These are phyloP conservation scores for Petroica traversi DNA, from an alignment of 2,113 vertebrate genomes.

Conservation along the genomic window DNA sequence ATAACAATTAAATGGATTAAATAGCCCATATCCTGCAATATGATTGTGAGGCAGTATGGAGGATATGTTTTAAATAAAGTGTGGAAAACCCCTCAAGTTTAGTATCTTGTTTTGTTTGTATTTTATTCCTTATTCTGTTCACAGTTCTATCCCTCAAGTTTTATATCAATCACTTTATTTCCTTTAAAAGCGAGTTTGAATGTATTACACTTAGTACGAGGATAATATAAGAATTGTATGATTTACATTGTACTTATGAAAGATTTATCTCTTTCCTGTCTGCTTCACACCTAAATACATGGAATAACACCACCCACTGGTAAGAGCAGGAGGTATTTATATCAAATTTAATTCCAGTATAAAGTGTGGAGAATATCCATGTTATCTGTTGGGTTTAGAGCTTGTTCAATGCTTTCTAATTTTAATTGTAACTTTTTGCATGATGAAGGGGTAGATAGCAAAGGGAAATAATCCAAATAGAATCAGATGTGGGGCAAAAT, in stretches of 20 bases:
- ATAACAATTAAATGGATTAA: background rate
- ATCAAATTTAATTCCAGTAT: conserved; percentile 80
- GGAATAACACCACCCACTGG: conserved; percentile 90
- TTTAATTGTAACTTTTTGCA: conserved; percentile 75
- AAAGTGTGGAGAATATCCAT: conserved; percentile 78
- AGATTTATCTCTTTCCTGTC: conserved; percentile 88
- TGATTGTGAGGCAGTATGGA: conserved; percentile 43
- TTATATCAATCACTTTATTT: conserved; percentile 59
- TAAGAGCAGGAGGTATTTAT: conserved; percentile 98
- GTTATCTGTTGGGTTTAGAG: conserved; percentile 76
- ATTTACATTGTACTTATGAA: conserved; percentile 85
- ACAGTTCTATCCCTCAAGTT: conserved; percentile 29
- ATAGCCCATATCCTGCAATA: background rate
- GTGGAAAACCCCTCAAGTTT: conserved; percentile 32
- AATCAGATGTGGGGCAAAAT: conserved; percentile 72
- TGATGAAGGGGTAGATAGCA: conserved; percentile 69
- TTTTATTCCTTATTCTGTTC: conserved; percentile 42
- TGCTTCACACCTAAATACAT: conserved; percentile 87
- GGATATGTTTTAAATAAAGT: conserved; percentile 60
- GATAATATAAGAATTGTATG: conserved; percentile 74
- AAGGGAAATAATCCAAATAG: conserved; percentile 39
- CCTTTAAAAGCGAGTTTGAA: conserved; percentile 46
- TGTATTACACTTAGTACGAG: conserved; percentile 68
- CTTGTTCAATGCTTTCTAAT: conserved; percentile 74
- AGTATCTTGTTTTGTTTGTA: conserved; percentile 56